These are phyloP conservation scores for Drosophila meridiana DNA, from an alignment of 2,888 invertebrate species.

Conservation along the genomic window DNA sequence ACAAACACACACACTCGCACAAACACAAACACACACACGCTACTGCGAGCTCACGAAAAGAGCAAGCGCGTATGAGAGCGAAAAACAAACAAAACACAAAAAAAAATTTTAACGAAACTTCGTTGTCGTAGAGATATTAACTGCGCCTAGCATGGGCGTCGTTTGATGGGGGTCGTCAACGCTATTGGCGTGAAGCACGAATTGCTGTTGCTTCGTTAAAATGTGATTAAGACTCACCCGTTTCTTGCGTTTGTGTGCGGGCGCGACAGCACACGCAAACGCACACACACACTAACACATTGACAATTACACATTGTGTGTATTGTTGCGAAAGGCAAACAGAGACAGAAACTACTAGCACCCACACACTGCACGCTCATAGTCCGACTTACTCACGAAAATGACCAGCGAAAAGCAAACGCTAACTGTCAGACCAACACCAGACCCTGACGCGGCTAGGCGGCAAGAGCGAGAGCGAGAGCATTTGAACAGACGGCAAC, in stretches of 20 bases:
- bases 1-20: background rate
- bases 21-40: background rate
- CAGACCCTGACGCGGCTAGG: conserved; percentile 9
- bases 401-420: conserved; percentile 69
- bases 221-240: conserved; percentile 78
- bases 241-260: conserved; percentile 56
- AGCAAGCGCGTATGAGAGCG: conserved; percentile 26
- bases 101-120: conserved; percentile 68
- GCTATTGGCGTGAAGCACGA: conserved; percentile 49
- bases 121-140: conserved; percentile 66
- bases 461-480: conserved; percentile 13
- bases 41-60: conserved; percentile 16
- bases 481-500: conserved; percentile 33
- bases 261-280: conserved; percentile 24
- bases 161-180: conserved; percentile 42
- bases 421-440: conserved; percentile 38
- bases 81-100: conserved; percentile 69
- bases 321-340: conserved; percentile 27
- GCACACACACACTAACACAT: conserved; percentile 6
- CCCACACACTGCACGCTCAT: conserved; percentile 35
- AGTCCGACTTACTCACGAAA: conserved; percentile 64
- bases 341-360: conserved; percentile 22
- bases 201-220: conserved; percentile 62
- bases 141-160: conserved; percentile 58
- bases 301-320: background rate